Percentiles rank a stretch among this genome's conserved stretches.
Conservation (phyloP, 2,113 vertebrate species). For the Pelecanus crispus region DNA sequence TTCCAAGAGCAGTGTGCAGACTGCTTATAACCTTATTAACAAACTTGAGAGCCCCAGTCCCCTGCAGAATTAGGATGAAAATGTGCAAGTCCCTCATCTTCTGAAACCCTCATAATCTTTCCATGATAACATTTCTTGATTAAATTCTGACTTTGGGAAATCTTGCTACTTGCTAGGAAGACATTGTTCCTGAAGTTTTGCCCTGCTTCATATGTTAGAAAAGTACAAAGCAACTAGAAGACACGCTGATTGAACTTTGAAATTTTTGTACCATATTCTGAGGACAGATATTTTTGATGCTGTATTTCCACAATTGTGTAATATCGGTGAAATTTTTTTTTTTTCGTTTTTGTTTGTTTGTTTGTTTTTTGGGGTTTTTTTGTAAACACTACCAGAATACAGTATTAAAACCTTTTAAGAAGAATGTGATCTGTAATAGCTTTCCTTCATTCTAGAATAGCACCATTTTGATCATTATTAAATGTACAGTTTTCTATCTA, state of each 20-base stretch:
- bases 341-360: background rate
- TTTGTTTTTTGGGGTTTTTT: too few species aligned
- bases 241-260: background rate
- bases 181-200: background rate
- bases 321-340: background rate
- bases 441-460: conserved; percentile 37
- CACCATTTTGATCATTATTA: background rate
- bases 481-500: background rate
- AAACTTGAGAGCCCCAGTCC: background rate
- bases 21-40: background rate
- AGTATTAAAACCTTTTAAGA: background rate
- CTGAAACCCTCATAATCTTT: background rate
- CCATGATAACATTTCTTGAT: background rate
- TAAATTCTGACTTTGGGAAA: background rate
- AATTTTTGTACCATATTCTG: background rate
- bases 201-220: background rate
- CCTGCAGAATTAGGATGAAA: background rate
- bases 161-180: background rate
- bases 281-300: background rate
- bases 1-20: background rate
- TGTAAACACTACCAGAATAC: background rate
- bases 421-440: conserved; percentile 6
- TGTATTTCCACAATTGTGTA: background rate
- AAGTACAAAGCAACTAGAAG: background rate
- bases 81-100: background rate